phyloP scores from a whole-genome alignment of 2,888 invertebrate species.

The Erpobdella octoculata region DNA sequence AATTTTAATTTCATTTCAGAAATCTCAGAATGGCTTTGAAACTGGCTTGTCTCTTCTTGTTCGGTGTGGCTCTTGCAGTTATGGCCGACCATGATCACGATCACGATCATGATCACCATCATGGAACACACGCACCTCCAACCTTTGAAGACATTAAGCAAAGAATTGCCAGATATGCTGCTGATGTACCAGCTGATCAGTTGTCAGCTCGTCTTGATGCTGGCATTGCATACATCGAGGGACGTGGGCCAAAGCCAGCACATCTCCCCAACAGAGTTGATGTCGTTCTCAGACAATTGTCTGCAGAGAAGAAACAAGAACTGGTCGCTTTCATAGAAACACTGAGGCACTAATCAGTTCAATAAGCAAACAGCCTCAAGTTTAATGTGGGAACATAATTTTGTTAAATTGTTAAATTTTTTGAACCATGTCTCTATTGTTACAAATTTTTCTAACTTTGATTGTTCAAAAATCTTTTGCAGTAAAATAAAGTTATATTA shows the following conservation, averaged over 20 bases:
- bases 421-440: too few species aligned
- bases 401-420: not conserved
- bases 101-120: too few species aligned
- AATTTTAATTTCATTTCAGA: too few species aligned
- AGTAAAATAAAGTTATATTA: too few species aligned
- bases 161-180: not conserved
- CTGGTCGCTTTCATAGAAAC: not conserved
- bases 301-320: not conserved
- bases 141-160: conserved; percentile 10
- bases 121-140: not conserved
- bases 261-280: not conserved
- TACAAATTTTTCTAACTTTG: too few species aligned
- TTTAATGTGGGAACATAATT: not conserved
- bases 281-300: not conserved
- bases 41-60: not conserved
- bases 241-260: not conserved
- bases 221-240: conserved; percentile 5
- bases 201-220: not conserved
- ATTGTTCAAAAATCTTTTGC: too few species aligned
- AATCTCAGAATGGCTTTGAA: not conserved
- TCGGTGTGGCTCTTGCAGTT: not conserved
- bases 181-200: not conserved
- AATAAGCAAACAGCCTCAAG: not conserved
- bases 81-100: not conserved
- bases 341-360: not conserved